Base-by-base conservation (phyloP, 2,888 invertebrate genomes). In the Cheilosia pagana region DNA sequence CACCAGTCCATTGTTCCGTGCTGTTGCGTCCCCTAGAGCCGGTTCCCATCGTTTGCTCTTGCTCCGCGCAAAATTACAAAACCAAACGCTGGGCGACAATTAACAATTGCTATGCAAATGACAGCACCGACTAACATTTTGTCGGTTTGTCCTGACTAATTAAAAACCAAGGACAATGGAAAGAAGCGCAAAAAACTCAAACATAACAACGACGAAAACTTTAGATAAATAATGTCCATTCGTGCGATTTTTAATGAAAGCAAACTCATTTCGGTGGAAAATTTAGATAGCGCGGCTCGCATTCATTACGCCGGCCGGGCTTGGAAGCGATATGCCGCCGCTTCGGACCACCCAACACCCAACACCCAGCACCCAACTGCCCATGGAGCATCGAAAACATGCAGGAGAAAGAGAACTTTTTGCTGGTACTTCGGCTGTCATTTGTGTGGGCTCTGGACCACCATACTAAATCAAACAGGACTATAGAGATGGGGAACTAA, bases 81-180 rank as follows among this genome's bases (percentile, higher is more conserved):
- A 41, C 41, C 28, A 55, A 71, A 62, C 60, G 41, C 55, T 41
- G 52, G 70, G 79, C 76, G 81, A 59, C 76, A 82, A 87, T 87
- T 76, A 67, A 89, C 88, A 89, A 89, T 89, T 88, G 89, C 89
- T 89, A 90, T 91, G 91, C 90, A 91, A 91, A 91, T 91, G 91
- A 91, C 91, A 91, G 90, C 87, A 21, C 53, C 57, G 39, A 59
- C 57, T 74, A 19, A 12, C 77, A 81, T 62, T 72, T 65, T 60
- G 55, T 71, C 53, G 63, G 57, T 74, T 77, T 86, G 62, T 50
- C 60, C 25, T 10, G 87, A 89, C 89, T 90, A 90, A 90, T 90
- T 90, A 90, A 90, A 89, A 90, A 81, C 43, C 48, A 75, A 57
- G 59, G 55, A 81, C 74, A 68, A 31, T 48, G 53, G 52, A 19